Base-by-base conservation (phyloP, 2,888 invertebrate genomes). In the Anagyrus pseudococci region DNA sequence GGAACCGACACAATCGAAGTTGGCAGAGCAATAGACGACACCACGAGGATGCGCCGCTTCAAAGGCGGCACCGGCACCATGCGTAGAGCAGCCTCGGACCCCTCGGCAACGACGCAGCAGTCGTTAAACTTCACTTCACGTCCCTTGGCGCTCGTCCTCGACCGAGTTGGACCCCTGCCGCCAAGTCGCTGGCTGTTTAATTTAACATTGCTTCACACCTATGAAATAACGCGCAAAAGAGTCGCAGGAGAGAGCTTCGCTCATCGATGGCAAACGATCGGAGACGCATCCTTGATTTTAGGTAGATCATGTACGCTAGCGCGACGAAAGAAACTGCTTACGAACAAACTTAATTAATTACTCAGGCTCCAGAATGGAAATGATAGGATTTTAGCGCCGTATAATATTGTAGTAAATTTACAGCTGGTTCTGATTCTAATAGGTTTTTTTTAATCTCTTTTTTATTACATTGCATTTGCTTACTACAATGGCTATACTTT, bases 1-100 rank as follows among this genome's bases (percentile, higher is more conserved):
- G 77, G 77, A 78, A 75, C 66, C 73, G 78, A 64, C 75, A 79
- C 50, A 79, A 73, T 64, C 73, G 78, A 69, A 80, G 77, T 69
- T 78, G 79, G 78, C 78, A 78, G 57, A 77, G 73, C 59, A 76
- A 66, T 62, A 75, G 73, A 73, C 71, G 76, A 59, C 75, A 75
- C 66, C 74, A 76, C 53, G 74, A 76, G 58, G 75, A 77, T 57
- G 52, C 69, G 46, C 57, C 65, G 23, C 75, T 70, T 61, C 68
- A 67, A 4, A 73, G 77, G 41, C 72, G 76, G 58, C 77, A 77
- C 68, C 76, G 77, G 67, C 78, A 79, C 62, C 75, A 75, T 56
- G 70, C 72, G 49, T 68, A 61, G 46, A 55, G 17, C n/a, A 33
- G 33, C 33, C 13, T 33, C 7, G 13, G 7, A 33, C 7, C 13